Evolutionary conservation across 2,113 vertebrate genomes (phyloP).

Genomic region (Triplophysa siluroides): DNA sequence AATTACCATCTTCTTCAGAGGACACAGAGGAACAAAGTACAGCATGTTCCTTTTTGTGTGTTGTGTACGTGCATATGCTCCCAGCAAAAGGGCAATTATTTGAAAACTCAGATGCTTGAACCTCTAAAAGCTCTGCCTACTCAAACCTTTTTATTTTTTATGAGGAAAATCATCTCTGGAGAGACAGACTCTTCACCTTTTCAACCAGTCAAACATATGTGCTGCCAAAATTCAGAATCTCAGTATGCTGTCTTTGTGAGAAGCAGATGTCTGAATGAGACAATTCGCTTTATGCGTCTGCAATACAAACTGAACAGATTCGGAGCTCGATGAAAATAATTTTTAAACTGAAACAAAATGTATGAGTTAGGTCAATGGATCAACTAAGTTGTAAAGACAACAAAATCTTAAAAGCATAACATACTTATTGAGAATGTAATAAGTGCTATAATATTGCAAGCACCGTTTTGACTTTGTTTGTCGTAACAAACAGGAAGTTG

Average conservation of each 20-base stretch:
- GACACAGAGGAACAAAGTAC: slow-evolving; percentile 33
- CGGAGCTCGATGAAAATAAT: background rate
- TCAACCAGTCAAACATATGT: slow-evolving; percentile 14
- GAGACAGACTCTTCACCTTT: background rate
- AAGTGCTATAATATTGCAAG: background rate
- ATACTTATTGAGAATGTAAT: too few species aligned
- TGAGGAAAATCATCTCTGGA: slow-evolving; percentile 17
- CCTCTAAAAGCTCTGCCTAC: slow-evolving; percentile 22
- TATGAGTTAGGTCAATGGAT: background rate
- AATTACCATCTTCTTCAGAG: slow-evolving; percentile 45
- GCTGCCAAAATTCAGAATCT: background rate
- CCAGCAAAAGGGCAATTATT: slow-evolving; percentile 30
- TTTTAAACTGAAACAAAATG: background rate
- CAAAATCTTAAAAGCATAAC: background rate
- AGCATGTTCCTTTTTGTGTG: slow-evolving; percentile 36
- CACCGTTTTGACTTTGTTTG: background rate
- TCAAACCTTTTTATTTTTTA: slow-evolving; percentile 1
- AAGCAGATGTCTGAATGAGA: background rate
- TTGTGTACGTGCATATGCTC: slow-evolving; percentile 16
- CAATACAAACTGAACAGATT: background rate
- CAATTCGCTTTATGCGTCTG: background rate
- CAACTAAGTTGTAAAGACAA: background rate
- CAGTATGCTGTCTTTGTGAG: slow-evolving; percentile 17
- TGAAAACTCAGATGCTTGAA: slow-evolving; percentile 26
- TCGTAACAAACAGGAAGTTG: background rate